A percentile compares a stretch with the other conserved stretches of the same genome.
Conservation (phyloP, 2,797 vertebrate species). For the Trachops cirrhosus region DNA sequence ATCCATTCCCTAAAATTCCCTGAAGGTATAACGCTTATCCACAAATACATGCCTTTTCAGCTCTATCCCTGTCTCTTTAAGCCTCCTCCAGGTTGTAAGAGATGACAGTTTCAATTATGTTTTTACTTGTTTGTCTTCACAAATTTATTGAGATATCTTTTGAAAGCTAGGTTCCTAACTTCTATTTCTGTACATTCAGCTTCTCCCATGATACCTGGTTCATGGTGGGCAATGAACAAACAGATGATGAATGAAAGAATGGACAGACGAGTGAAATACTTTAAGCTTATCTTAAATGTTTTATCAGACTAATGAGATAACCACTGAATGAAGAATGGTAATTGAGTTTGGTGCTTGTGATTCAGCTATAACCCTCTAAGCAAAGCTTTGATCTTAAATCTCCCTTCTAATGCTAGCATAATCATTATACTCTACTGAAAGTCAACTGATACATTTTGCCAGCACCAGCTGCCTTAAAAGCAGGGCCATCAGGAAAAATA, state of each 20-base stretch:
- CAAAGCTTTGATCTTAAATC: slow-evolving; percentile 52
- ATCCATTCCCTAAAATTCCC: not conserved
- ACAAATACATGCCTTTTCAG: not conserved
- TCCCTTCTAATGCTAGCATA: slow-evolving; percentile 7
- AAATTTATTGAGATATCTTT: not conserved
- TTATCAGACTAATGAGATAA: slow-evolving; percentile 22
- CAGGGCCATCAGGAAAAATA: slow-evolving; percentile 54
- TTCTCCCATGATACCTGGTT: not conserved
- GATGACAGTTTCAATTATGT: not conserved
- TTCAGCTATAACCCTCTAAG: slow-evolving; percentile 23
- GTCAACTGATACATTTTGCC: not conserved
- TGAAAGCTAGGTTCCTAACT: not conserved
- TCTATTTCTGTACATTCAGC: not conserved
- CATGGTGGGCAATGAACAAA: not conserved
- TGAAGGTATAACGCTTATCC: not conserved
- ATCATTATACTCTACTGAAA: slow-evolving; percentile 35
- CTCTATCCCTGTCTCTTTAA: not conserved
- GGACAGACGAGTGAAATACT: not conserved
- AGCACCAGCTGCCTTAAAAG: slow-evolving; percentile 29
- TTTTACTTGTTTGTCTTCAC: not conserved
- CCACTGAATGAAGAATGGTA: not conserved
- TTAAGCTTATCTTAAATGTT: not conserved
- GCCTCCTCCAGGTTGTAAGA: not conserved
- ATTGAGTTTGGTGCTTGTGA: slow-evolving; percentile 17
- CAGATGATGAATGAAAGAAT: not conserved